Evolutionary conservation across 2,888 invertebrate species (phyloP).

Genomic region (Diarsia mendica): DNA sequence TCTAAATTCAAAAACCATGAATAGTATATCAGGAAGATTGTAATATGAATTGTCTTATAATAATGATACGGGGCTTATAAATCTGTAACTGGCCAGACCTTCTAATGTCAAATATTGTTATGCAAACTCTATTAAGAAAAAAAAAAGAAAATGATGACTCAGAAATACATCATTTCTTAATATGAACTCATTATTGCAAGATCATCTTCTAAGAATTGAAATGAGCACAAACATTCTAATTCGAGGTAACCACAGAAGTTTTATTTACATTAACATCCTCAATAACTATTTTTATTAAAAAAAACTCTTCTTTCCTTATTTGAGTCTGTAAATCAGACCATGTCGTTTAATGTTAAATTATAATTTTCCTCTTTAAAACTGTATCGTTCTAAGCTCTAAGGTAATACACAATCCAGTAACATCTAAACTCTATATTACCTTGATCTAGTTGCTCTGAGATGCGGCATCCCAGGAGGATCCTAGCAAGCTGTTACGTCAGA

Average conservation of each 20-base stretch:
- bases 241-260: background rate
- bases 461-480: conserved; percentile 38
- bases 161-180: background rate
- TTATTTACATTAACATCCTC: background rate
- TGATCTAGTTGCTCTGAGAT: conserved; percentile 38
- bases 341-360: background rate
- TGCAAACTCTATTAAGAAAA: background rate
- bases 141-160: conserved; percentile 3
- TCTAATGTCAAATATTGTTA: conserved; percentile 5
- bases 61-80: conserved; percentile 12
- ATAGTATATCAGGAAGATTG: conserved; percentile 41
- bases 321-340: background rate
- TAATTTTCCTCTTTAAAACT: background rate
- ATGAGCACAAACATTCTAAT: background rate
- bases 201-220: conserved; percentile 27
- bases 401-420: conserved; percentile 15
- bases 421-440: conserved; percentile 9
- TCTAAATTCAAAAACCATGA: conserved; percentile 64
- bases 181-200: conserved; percentile 4
- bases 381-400: background rate
- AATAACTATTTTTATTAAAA: background rate
- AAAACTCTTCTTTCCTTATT: conserved; percentile 2
- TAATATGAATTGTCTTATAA: conserved; percentile 35
- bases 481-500: conserved; percentile 24
- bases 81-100: conserved; percentile 19